Percentiles rank a stretch among this genome's conserved stretches.
Evolutionary conservation across 2,113 vertebrate species (phyloP).

Genomic region (Rynchops niger): DNA sequence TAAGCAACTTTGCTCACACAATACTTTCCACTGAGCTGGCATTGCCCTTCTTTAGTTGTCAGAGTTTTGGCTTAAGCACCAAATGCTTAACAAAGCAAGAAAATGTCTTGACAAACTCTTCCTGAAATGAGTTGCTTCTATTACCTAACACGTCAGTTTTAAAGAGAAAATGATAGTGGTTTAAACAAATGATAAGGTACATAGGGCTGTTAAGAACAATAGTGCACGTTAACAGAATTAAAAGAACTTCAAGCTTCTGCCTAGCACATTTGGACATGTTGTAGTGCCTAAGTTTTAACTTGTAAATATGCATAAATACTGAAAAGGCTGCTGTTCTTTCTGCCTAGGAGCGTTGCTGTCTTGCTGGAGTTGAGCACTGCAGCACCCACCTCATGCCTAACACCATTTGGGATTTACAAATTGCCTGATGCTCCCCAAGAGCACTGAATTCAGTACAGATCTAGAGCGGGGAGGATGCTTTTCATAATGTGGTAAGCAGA

Average conservation of each 20-base stretch:
- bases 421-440: conserved; percentile 1
- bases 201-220: not conserved
- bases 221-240: not conserved
- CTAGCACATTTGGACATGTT: not conserved
- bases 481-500: not conserved
- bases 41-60: not conserved
- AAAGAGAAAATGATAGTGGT: not conserved
- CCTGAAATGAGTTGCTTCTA: not conserved
- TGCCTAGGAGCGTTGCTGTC: not conserved
- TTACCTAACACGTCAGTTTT: not conserved
- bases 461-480: not conserved
- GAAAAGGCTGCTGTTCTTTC: not conserved
- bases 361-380: not conserved
- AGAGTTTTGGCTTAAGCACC: not conserved
- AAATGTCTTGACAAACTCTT: not conserved
- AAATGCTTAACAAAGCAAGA: not conserved
- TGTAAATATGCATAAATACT: not conserved
- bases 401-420: conserved; percentile 21
- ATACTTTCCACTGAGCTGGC: not conserved
- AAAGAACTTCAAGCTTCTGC: not conserved
- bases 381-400: not conserved
- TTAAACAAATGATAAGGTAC: not conserved
- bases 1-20: not conserved
- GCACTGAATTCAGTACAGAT: not conserved
- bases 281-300: not conserved